Evolutionary conservation across 2,888 invertebrate genomes (phyloP), one percentile per base, ranked within the genome.

Genomic region (Epinotia bilunana): DNA sequence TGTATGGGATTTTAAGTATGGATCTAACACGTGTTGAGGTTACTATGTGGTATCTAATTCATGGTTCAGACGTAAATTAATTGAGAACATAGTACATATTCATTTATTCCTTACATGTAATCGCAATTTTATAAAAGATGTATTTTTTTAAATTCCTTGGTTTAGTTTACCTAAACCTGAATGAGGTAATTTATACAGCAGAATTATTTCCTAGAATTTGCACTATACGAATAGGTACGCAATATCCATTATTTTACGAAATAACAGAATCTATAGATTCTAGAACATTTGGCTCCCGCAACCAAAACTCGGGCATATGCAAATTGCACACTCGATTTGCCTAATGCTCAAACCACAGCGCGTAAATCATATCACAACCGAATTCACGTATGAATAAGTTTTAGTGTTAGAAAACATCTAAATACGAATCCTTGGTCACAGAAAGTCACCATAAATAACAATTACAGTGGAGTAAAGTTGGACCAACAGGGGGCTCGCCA

Each of bases 1-100:
- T 87, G 87, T 87, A 86, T 88, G 89, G 83, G 87, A 88, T 71
- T 75, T 74, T 62, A 49, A 62, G 28, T 46, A 72, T 67, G 28
- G 60, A 18, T 43, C 28, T 53, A 46, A 71, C 75, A 75, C 72
- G 61, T 75, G 75, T 61, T 75, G 13, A 60, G 13, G 49, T 39
- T 16, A 55, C 28, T 43, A 18, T 69, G 69, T n/a, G 58, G 46
- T 58, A 58, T 58, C 3, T 20, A 43, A 23, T 68, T 18, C 16
- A 68, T 53, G 53, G 13, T 53, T 39, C 39, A 53, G 6, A 6
- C 16, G 0, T 4, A 3, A 6, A n/a, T n/a, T n/a, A 53, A n/a
- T n/a, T n/a, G 6, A 53, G 0, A 53, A n/a, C 1, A 9, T 39
- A 39, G 9, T 39, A 39, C 9, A 9, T 39, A n/a, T n/a, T 53